Percentiles rank a stretch among this genome's conserved stretches.
phyloP scores from a whole-genome alignment of 1,140 invertebrate genomes.

The Phocides pigmalion region DNA sequence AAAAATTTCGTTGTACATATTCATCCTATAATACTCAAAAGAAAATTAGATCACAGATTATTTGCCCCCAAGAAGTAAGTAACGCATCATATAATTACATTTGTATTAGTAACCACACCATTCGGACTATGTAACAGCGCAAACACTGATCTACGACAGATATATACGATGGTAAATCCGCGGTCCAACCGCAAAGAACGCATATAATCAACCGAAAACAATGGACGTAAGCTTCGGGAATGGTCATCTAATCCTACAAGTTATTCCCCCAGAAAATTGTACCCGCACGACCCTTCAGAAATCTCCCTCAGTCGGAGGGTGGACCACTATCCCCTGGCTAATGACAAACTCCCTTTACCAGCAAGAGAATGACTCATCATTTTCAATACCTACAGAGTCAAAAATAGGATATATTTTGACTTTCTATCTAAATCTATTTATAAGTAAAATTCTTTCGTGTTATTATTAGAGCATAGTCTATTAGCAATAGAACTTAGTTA shows the following conservation, averaged over 20 bases:
- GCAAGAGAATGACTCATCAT: conserved; percentile 13
- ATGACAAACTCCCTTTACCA: neutral
- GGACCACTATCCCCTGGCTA: conserved; percentile 1
- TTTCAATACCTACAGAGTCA: neutral
- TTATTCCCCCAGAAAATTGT: neutral
- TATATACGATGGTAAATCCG: neutral
- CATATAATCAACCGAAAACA: neutral
- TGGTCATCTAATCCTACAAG: neutral
- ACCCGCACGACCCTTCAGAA: neutral
- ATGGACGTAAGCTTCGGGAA: neutral
- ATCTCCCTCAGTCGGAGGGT: neutral
- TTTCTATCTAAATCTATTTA: no score
- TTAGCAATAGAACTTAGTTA: no score
- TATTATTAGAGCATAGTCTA: no score
- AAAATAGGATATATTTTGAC: neutral
- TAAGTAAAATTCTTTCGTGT: no score
- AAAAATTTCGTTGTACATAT: no score
- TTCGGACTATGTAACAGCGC: no score
- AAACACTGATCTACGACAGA: neutral
- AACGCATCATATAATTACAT: no score
- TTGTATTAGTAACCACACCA: no score
- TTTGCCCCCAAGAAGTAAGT: no score
- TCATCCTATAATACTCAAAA: no score
- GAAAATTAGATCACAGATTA: no score
- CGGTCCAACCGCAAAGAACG: neutral